A percentile compares a stretch with the other conserved stretches of the same genome.
These are phyloP conservation scores for Drosophila ochracea DNA, from an alignment of 2,888 invertebrate genomes.

Conservation along the genomic window DNA sequence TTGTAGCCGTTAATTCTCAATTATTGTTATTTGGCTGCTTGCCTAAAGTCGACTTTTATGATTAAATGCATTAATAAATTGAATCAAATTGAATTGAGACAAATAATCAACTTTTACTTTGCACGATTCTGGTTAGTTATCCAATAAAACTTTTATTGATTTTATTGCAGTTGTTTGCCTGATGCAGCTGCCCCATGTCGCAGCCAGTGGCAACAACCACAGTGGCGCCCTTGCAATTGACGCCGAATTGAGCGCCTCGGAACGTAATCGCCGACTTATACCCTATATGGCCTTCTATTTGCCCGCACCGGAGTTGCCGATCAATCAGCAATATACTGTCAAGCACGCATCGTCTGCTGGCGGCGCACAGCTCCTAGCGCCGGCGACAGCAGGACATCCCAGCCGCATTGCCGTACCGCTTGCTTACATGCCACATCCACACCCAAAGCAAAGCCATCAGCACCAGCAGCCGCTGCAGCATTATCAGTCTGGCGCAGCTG, in stretches of 20 bases:
- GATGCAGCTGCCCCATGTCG: slow-evolving; percentile 16
- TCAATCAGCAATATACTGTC: slow-evolving; percentile 84
- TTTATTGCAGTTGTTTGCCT: slow-evolving; percentile 30
- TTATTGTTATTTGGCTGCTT: background rate
- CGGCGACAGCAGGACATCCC: slow-evolving; percentile 46
- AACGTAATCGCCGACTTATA: slow-evolving; percentile 91
- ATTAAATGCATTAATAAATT: background rate
- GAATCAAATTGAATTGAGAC: too few relatives aligned
- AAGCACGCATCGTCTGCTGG: slow-evolving; percentile 68
- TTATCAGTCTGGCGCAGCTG: slow-evolving; percentile 74
- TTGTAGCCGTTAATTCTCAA: background rate
- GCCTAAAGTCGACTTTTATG: background rate
- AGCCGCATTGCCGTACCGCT: slow-evolving; percentile 78
- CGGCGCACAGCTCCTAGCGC: slow-evolving; percentile 64
- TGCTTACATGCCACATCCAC: slow-evolving; percentile 78
- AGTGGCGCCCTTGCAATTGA: slow-evolving; percentile 61
- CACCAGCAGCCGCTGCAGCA: slow-evolving; percentile 33
- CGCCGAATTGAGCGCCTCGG: slow-evolving; percentile 81
- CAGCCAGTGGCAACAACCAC: slow-evolving; percentile 34
- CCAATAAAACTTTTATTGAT: background rate
- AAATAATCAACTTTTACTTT: background rate
- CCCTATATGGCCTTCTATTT: slow-evolving; percentile 94
- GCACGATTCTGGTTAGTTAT: background rate
- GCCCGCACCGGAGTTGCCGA: slow-evolving; percentile 87
- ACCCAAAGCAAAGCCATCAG: background rate